Evolutionary conservation across 37 sponge, comb jelly and placozoan species (phyloP).

Genomic region (Spongilla lacustris): DNA sequence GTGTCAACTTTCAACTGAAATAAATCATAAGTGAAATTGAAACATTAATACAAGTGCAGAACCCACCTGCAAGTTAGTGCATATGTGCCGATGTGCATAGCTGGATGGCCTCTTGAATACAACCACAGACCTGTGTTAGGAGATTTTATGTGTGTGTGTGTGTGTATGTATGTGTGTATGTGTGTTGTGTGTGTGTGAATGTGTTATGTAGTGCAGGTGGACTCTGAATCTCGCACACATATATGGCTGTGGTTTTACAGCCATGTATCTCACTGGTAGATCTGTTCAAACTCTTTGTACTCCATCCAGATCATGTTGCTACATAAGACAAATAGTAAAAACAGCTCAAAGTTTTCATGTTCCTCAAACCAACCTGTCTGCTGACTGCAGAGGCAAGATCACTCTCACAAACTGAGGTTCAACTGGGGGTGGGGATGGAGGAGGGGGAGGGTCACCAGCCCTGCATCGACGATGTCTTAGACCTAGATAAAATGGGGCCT

Average conservation of each 20-base stretch:
- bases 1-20: not conserved
- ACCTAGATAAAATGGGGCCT: constrained; percentile 70
- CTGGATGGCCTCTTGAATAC: constrained; percentile 26
- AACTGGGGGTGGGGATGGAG: constrained; percentile 39
- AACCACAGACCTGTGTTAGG: constrained; percentile 26
- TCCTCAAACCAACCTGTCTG: not conserved
- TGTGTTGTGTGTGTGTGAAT: not conserved
- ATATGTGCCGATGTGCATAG: constrained; percentile 17
- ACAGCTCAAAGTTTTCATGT: not conserved
- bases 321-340: not conserved
- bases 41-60: not conserved
- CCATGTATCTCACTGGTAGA: constrained; percentile 25
- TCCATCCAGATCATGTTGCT: constrained; percentile 37
- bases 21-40: constrained; percentile 1
- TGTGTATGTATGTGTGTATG: too few species aligned
- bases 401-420: constrained; percentile 48
- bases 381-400: not conserved
- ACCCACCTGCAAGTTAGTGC: constrained; percentile 32
- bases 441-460: constrained; percentile 14
- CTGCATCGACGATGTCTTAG: constrained; percentile 24
- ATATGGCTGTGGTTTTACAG: not conserved
- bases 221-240: too few species aligned
- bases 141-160: not conserved
- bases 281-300: constrained; percentile 32
- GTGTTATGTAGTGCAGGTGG: not conserved